Base-by-base conservation (phyloP, 2,113 vertebrate species). In the Platysteira castanea region DNA sequence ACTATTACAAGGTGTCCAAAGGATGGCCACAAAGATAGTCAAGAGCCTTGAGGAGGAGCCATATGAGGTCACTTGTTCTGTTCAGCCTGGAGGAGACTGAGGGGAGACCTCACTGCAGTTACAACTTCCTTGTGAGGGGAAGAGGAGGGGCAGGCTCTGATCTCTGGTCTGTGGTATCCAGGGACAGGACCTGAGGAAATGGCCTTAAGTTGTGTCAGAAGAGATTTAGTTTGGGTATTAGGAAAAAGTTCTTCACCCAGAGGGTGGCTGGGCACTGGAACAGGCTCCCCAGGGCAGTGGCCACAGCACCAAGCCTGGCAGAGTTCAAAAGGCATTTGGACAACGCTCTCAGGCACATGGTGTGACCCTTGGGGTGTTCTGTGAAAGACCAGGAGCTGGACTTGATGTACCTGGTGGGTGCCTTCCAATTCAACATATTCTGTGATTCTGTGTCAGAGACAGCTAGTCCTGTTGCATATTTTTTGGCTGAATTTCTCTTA, bases 321-420 rank as follows among this genome's bases (percentile, higher is more conserved):
- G 44, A 50, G 13, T 0, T 35, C 11, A 11, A 35, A 31, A 35
- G 50, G 9, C 1, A 0, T 68, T 52, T 37, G 27, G 37, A 68
- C 5, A 59, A 22, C 0, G 1, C 4, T 44, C 13, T 37, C 37
- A 31, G 26, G 37, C 7, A 68, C 9, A 2, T 1, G 5, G 20
- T 11, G 37, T 76, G 7, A 50, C 3, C 0, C 31, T 22, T 35
- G 26, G 37, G 27, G 5, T 37, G 37, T 10, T 4, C 27, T 68
- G 31, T 26, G 52, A 17, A 22, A 0, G 21, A 44, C 17, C 6
- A 6, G 26, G 21, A 52, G 44, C 6, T 18, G 44, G 31, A 31
- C 26, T 52, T 1, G 0, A 8, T 59, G 44, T 12, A 7, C 53
- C 19, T 77, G 22, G 2, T 68, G 53, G 33, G 27, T 5, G 26